Evolutionary conservation across 2,113 vertebrate genomes (phyloP).

Genomic region (Alethe castanea): DNA sequence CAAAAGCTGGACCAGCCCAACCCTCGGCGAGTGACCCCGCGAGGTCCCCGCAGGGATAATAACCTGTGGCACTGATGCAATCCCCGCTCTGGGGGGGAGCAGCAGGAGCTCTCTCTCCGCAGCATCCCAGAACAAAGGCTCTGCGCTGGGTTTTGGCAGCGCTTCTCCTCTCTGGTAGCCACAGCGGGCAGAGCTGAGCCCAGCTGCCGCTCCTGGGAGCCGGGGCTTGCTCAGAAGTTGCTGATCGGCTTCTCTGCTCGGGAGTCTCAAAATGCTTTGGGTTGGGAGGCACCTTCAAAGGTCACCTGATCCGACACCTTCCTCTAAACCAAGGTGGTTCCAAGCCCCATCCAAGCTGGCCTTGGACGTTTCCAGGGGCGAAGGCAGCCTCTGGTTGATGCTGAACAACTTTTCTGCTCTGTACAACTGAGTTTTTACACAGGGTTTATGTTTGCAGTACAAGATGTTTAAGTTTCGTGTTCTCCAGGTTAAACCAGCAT

Average conservation of each 20-base stretch:
- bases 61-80: background rate
- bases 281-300: background rate
- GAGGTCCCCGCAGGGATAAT: background rate
- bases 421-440: fast-evolving
- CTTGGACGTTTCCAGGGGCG: background rate
- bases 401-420: background rate
- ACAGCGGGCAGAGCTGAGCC: background rate
- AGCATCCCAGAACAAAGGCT: background rate
- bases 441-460: fast-evolving
- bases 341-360: background rate
- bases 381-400: background rate
- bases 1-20: constrained; percentile 26
- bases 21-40: background rate
- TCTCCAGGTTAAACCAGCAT: background rate
- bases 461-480: fast-evolving
- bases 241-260: background rate
- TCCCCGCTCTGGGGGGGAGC: background rate
- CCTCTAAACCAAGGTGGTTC: background rate
- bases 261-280: background rate
- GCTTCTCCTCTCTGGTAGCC: background rate
- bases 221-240: background rate
- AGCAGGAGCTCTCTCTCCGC: background rate
- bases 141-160: background rate
- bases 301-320: fast-evolving
- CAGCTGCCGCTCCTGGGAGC: background rate